These are phyloP conservation scores for Cairina moschata DNA, from an alignment of 2,113 vertebrate species.

Conservation along the genomic window DNA sequence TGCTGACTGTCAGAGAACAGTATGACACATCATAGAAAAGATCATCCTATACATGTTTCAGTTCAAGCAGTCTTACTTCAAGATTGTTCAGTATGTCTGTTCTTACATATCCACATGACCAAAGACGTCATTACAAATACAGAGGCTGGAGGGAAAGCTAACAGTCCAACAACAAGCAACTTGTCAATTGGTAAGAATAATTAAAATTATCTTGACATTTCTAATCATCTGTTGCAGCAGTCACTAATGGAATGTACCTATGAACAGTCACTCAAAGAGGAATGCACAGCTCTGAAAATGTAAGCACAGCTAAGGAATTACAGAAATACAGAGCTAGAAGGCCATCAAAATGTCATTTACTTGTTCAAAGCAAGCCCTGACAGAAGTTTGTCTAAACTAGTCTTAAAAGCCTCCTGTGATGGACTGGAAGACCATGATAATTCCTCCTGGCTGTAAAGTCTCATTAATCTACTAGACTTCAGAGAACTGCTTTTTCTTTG, in stretches of 20 bases:
- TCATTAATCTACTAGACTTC: constrained; percentile 52
- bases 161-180: background rate
- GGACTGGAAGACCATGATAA: constrained; percentile 49
- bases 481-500: constrained; percentile 53
- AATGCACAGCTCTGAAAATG: background rate
- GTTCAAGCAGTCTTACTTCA: background rate
- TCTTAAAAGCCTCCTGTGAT: constrained; percentile 28
- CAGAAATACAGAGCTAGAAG: background rate
- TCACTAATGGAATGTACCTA: background rate
- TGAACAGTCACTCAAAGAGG: background rate
- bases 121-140: background rate
- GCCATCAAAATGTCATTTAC: background rate
- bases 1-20: background rate
- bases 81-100: background rate
- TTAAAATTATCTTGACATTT: constrained; percentile 4
- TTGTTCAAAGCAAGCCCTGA: constrained; percentile 34
- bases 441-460: constrained; percentile 39
- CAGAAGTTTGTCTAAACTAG: constrained; percentile 43
- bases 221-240: constrained; percentile 17
- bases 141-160: background rate
- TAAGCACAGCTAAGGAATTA: background rate
- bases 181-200: constrained; percentile 4
- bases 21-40: background rate
- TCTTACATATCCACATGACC: background rate
- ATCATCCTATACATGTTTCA: background rate